Evolutionary conservation across 92 coral and sea anemone species (phyloP).

Genomic region (Heliopora coerulea): DNA sequence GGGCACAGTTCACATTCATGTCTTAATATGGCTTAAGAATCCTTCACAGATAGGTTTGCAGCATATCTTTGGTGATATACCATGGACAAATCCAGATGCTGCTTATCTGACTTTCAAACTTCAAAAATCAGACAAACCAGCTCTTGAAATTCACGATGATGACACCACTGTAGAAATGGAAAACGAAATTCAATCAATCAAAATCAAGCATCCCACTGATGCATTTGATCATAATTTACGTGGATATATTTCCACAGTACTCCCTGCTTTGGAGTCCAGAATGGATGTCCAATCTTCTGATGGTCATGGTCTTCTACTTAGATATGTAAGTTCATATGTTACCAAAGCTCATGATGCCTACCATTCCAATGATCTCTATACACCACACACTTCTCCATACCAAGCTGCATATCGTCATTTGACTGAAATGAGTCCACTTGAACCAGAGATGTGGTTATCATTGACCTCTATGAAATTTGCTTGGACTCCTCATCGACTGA

Average conservation of each 20-base stretch:
- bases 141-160: neutral
- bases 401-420: no score
- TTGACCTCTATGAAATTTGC: neutral
- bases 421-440: no score
- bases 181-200: no score
- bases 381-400: neutral
- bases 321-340: slow-evolving; percentile 19
- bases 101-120: slow-evolving; percentile 38
- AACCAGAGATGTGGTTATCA: slow-evolving; percentile 14
- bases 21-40: slow-evolving; percentile 48
- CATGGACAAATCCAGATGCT: neutral
- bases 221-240: slow-evolving; percentile 17
- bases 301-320: slow-evolving; percentile 10
- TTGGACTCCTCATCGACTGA: neutral
- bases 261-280: slow-evolving; percentile 4
- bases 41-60: neutral
- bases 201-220: slow-evolving; percentile 36
- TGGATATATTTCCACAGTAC: slow-evolving; percentile 8
- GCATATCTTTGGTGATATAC: slow-evolving; percentile 35
- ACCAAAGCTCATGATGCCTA: slow-evolving; percentile 18
- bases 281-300: slow-evolving; percentile 32
- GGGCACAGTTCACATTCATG: slow-evolving; percentile 43
- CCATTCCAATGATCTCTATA: neutral
- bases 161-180: slow-evolving; percentile 8
- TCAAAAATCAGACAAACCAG: slow-evolving; percentile 35